Evolutionary conservation across 2,113 vertebrate species (phyloP).

Genomic region (Puntigrus tetrazona): DNA sequence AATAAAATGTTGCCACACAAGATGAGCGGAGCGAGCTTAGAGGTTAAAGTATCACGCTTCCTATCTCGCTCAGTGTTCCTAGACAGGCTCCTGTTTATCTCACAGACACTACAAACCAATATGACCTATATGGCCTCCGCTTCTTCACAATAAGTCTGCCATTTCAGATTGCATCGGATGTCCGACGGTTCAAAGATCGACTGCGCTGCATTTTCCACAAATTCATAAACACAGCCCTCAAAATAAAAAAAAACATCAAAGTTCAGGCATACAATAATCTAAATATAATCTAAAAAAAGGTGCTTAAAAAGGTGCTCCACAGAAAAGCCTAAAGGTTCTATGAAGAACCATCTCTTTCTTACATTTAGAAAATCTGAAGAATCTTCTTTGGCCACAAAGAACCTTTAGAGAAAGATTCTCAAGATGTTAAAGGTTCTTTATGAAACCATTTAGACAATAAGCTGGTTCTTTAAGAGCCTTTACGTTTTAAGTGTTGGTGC

Average conservation of each 20-base stretch:
- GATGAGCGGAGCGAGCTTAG: conserved; percentile 62
- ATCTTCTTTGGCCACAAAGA: no score
- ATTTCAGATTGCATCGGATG: conserved; percentile 19
- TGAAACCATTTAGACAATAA: no score
- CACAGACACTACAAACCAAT: conserved; percentile 33
- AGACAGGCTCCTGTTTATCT: conserved; percentile 44
- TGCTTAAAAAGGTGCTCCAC: no score
- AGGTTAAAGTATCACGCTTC: conserved; percentile 69
- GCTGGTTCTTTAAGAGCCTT: no score
- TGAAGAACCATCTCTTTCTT: no score
- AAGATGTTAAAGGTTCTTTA: no score
- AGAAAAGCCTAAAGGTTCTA: no score
- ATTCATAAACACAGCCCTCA: no score
- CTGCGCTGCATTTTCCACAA: neutral
- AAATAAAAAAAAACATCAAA: neutral
- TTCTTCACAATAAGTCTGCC: neutral
- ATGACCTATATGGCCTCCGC: neutral
- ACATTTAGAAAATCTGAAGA: no score
- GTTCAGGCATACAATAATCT: neutral
- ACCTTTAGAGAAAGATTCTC: no score
- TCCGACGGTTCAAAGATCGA: neutral
- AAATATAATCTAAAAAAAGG: no score
- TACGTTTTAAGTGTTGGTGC: no score
- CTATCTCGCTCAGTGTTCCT: conserved; percentile 64
- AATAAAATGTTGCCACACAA: conserved; percentile 73